Percentiles rank a stretch among this genome's conserved stretches.
These are phyloP conservation scores for Tetramorium parvispinum DNA, from an alignment of 1,140 invertebrate species.

Conservation along the genomic window DNA sequence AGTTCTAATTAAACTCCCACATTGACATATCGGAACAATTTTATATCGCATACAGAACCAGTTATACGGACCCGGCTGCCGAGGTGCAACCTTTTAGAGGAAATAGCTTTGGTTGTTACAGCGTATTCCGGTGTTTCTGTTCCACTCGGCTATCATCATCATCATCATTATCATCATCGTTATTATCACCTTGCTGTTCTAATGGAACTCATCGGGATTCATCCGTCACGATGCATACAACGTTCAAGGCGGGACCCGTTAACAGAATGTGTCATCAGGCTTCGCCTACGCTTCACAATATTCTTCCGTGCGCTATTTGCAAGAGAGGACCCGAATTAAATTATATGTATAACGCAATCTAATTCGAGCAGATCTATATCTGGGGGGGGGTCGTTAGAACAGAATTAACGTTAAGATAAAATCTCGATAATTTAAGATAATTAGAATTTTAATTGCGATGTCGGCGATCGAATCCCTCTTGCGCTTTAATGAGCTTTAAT, in stretches of 20 bases:
- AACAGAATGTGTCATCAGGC: slow-evolving; percentile 57
- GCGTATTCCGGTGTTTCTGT: slow-evolving; percentile 26
- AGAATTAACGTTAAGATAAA: not conserved
- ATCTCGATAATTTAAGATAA: not conserved
- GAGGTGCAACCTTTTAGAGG: slow-evolving; percentile 30
- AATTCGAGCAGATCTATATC: too few species aligned
- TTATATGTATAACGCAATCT: too few species aligned
- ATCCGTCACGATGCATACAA: slow-evolving; percentile 26
- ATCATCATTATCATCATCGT: slow-evolving; percentile 32
- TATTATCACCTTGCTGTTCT: slow-evolving; percentile 21
- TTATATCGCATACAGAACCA: slow-evolving; percentile 52
- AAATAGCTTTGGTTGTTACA: slow-evolving; percentile 6
- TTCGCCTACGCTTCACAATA: slow-evolving; percentile 38
- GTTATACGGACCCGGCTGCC: slow-evolving; percentile 42
- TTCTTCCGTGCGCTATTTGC: slow-evolving; percentile 10
- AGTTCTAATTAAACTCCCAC: slow-evolving; percentile 57
- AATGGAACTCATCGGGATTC: slow-evolving; percentile 42
- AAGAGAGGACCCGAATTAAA: not conserved
- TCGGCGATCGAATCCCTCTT: not conserved
- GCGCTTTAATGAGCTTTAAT: not conserved
- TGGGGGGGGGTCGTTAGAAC: not conserved
- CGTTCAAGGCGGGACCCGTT: slow-evolving; percentile 46
- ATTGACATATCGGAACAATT: slow-evolving; percentile 31
- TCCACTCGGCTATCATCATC: slow-evolving; percentile 29
- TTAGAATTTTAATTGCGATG: not conserved